Evolutionary conservation across 2,888 invertebrate genomes (phyloP), one percentile per base, ranked within the genome.

Genomic region (Leucoma salicis): DNA sequence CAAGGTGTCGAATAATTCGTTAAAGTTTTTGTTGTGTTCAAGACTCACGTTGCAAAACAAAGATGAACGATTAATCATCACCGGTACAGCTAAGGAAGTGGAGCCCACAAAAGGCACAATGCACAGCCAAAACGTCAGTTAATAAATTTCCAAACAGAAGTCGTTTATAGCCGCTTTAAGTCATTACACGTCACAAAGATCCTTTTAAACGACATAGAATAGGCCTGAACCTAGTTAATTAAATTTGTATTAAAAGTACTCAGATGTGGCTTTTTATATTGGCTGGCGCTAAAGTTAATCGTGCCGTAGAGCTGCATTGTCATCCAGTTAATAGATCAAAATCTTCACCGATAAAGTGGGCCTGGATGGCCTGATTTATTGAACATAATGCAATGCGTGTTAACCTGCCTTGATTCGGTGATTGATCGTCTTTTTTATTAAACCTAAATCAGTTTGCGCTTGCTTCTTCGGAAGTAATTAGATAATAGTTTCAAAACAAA

Each of bases 181-280:
- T 81, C 88, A 88, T 87, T 88, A 88, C 78, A 83, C 78, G 82
- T 77, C 67, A 82, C 78, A 86, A 84, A 78, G 79, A 80, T 74
- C 74, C 74, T 78, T 81, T 78, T 81, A 78, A 84, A 74, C 75
- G 75, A 64, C 64, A 71, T 73, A 77, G 72, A 81, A 84, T 75
- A 68, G 79, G 73, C 62, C 66, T 65, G 77, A 74, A 72, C 76
- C 68, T 73, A 76, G 84, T 85, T 88, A 86, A 89, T 88, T 88
- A 85, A 89, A 89, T 88, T 88, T 86, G 83, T 88, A 85, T 84
- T 83, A 64, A 59, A 58, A 63, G 68, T 65, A 67, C 72, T 68
- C 70, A 84, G 79, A 83, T 83, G 82, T 79, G 67, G 75, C 62
- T 77, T 73, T 82, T 81, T 82, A 76, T 82, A 73, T 78, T 70